Evolutionary conservation across 2,797 vertebrate species (phyloP).

Genomic region (Gambelia wislizenii): DNA sequence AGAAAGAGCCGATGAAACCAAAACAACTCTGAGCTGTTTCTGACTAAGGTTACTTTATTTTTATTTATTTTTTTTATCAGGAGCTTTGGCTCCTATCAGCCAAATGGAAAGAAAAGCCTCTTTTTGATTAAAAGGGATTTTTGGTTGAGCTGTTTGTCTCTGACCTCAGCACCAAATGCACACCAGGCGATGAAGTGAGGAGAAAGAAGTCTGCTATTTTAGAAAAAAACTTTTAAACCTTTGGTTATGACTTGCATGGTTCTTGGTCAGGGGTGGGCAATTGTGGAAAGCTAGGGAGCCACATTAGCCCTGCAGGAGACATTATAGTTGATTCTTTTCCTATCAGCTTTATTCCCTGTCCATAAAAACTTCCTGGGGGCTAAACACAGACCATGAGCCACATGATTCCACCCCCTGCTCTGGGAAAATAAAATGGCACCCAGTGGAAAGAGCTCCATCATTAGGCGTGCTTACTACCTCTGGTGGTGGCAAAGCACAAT

Average conservation of each 20-base stretch:
- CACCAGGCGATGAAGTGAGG: conserved; percentile 52
- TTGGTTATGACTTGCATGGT: neutral
- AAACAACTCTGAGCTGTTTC: conserved; percentile 65
- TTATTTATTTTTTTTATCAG: neutral
- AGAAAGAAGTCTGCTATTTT: neutral
- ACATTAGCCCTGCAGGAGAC: too few relatives aligned
- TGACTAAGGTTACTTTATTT: conserved; percentile 63
- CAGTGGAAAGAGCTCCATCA: too few relatives aligned
- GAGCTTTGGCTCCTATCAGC: conserved; percentile 67
- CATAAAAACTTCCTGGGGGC: too few relatives aligned
- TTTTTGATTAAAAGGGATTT: conserved; percentile 71
- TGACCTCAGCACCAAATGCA: conserved; percentile 63
- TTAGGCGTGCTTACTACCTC: neutral
- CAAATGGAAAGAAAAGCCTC: conserved; percentile 69
- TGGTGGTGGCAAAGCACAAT: neutral
- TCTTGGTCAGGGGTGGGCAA: too few relatives aligned
- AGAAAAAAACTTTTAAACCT: neutral
- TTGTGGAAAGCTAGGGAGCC: too few relatives aligned
- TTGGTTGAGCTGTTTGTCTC: conserved; percentile 65
- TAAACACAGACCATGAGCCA: too few relatives aligned
- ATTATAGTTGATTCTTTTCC: too few relatives aligned
- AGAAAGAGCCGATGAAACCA: conserved; percentile 69
- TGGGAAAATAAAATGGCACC: too few relatives aligned
- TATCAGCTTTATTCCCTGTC: too few relatives aligned
- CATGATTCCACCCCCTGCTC: too few relatives aligned